These are phyloP conservation scores for Choloepus didactylus DNA, from an alignment of 2,797 vertebrate genomes.

Conservation along the genomic window DNA sequence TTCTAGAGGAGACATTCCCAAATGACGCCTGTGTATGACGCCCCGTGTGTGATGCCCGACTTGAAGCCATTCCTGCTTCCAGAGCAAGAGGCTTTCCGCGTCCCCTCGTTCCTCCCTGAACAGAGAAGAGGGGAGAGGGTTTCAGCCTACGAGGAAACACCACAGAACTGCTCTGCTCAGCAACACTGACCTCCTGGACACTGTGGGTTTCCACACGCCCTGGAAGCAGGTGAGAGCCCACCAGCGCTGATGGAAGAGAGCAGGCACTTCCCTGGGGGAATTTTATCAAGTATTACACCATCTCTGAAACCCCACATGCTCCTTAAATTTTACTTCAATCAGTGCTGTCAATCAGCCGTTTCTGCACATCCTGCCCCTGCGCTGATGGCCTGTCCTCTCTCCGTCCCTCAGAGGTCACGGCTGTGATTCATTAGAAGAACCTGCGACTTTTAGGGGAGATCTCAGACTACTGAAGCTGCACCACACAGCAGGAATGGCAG, in stretches of 20 bases:
- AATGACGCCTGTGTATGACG: no score
- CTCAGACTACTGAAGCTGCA: conserved; percentile 42
- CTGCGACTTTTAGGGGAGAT: not conserved
- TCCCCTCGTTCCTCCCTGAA: not conserved
- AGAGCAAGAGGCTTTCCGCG: not conserved
- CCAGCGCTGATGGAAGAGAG: not conserved
- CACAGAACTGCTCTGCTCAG: not conserved
- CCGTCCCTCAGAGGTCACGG: conserved; percentile 9
- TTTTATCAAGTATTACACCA: not conserved
- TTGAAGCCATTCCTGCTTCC: not conserved
- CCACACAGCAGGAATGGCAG: conserved; percentile 58
- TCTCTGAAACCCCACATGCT: not conserved
- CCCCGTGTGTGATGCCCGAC: not conserved
- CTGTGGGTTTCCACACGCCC: not conserved
- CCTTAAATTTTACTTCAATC: conserved; percentile 44
- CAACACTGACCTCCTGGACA: not conserved
- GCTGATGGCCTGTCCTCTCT: not conserved
- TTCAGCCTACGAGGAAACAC: not conserved
- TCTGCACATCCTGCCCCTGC: not conserved
- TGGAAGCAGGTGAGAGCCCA: not conserved
- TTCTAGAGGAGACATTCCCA: no score
- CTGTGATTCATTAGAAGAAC: conserved; percentile 62
- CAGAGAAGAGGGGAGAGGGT: not conserved
- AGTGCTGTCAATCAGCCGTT: not conserved
- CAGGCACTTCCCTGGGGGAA: not conserved